Evolutionary conservation across 2,113 vertebrate species (phyloP).

Genomic region (Chloebia gouldiae): DNA sequence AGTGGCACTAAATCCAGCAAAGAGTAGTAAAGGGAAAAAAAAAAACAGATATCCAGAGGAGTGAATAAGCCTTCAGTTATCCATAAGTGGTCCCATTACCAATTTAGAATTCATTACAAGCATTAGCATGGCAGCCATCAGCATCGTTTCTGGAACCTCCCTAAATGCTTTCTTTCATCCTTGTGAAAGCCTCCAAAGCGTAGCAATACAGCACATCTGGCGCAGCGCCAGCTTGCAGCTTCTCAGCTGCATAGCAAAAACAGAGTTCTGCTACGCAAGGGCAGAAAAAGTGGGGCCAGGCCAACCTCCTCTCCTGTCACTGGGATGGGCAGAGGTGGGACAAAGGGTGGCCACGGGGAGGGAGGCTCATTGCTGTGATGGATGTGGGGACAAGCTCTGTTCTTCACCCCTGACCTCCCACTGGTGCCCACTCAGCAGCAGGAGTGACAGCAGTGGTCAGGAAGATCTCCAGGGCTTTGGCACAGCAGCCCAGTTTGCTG

Average conservation of each 20-base stretch:
- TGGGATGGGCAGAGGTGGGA: not conserved
- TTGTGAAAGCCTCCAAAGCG: constrained; percentile 50
- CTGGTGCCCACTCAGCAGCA: not conserved
- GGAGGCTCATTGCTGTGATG: not conserved
- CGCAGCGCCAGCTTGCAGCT: not conserved
- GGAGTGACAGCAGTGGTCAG: not conserved
- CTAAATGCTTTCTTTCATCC: constrained; percentile 65
- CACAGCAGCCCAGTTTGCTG: not conserved
- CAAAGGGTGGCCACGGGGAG: not conserved
- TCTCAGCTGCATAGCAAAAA: constrained; percentile 43
- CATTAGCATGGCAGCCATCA: constrained; percentile 67
- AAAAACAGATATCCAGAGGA: constrained; percentile 28
- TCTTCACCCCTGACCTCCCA: not conserved
- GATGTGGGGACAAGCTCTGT: not conserved
- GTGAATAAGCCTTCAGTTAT: constrained; percentile 64
- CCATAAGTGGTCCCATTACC: constrained; percentile 63
- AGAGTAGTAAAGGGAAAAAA: constrained; percentile 15
- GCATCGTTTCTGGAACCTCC: constrained; percentile 55
- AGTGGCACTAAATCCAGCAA: not conserved
- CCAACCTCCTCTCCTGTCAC: not conserved
- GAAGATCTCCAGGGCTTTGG: constrained; percentile 2
- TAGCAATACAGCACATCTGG: constrained; percentile 35
- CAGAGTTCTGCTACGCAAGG: not conserved
- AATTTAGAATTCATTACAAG: constrained; percentile 68
- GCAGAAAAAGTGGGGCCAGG: not conserved